phyloP scores from a whole-genome alignment of 1,140 invertebrate species.

The Bombus confusus region DNA sequence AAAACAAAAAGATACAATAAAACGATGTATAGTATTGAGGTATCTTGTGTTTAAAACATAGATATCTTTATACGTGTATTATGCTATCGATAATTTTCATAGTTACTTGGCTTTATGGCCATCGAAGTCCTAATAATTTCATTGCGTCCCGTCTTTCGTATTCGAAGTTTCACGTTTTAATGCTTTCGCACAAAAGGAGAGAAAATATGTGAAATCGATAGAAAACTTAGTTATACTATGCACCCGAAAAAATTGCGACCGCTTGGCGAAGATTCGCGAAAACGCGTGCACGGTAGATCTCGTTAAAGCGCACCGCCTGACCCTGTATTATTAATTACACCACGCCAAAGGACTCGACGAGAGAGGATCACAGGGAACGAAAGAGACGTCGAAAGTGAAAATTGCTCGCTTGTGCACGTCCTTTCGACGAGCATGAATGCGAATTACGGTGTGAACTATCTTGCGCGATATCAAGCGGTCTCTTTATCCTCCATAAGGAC shows the following conservation, averaged over 20 bases:
- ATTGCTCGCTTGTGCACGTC: conserved; percentile 77
- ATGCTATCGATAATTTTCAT: not conserved
- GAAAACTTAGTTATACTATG: not conserved
- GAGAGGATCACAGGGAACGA: conserved; percentile 43
- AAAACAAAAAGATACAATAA: not conserved
- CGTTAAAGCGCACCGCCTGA: conserved; percentile 74
- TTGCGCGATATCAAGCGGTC: not conserved
- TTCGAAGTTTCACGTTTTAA: no score
- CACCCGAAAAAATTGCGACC: not conserved
- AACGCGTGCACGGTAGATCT: conserved; percentile 69
- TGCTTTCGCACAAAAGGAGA: not conserved
- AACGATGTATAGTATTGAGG: not conserved
- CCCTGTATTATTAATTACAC: conserved; percentile 76
- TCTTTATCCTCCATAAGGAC: no score
- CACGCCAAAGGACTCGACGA: conserved; percentile 59
- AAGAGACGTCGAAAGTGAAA: conserved; percentile 47
- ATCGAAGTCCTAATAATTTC: not conserved
- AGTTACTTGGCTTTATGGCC: not conserved
- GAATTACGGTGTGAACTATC: not conserved
- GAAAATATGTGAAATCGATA: not conserved
- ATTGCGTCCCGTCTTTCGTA: no score
- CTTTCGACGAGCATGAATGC: conserved; percentile 52
- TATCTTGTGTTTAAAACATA: not conserved
- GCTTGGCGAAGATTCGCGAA: not conserved
- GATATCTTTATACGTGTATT: no score